Evolutionary conservation across 2,797 vertebrate genomes (phyloP).

Genomic region (Acanthurus tractus): DNA sequence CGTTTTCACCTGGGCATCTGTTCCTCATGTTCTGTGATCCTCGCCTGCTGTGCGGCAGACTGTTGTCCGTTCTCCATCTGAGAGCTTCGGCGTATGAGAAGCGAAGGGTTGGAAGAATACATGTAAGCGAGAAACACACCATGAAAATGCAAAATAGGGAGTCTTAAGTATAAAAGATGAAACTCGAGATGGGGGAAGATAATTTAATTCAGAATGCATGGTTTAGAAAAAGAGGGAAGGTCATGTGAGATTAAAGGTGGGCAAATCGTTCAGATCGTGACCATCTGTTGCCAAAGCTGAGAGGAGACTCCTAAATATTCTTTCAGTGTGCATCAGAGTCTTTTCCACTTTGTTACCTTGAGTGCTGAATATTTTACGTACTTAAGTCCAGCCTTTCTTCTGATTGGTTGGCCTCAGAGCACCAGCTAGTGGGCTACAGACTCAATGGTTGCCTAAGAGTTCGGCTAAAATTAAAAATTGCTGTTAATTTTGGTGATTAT

Average conservation of each 20-base stretch:
- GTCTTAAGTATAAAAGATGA: neutral
- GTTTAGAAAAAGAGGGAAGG: conserved; percentile 28
- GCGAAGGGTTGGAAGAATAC: conserved; percentile 13
- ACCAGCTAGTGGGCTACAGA: too few species aligned
- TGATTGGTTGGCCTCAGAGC: neutral
- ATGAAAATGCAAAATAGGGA: conserved; percentile 20
- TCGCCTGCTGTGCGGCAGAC: conserved; percentile 56
- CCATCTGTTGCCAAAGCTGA: conserved; percentile 39
- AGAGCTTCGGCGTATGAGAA: conserved; percentile 20
- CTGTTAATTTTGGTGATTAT: too few species aligned
- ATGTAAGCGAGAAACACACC: conserved; percentile 5
- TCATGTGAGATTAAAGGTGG: conserved; percentile 38
- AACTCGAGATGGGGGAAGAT: conserved; percentile 1
- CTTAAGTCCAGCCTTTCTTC: neutral
- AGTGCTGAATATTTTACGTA: neutral
- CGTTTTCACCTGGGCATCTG: conserved; percentile 69
- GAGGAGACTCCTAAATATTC: conserved; percentile 2
- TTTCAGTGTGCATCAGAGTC: neutral
- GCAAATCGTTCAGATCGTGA: conserved; percentile 38
- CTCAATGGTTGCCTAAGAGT: too few species aligned
- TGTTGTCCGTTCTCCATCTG: conserved; percentile 30
- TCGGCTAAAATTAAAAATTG: too few species aligned
- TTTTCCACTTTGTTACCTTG: conserved; percentile 1
- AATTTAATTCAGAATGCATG: conserved; percentile 14
- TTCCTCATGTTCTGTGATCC: conserved; percentile 42